Conservation (phyloP, 2,888 invertebrate genomes). For the Laspeyria flexula region DNA sequence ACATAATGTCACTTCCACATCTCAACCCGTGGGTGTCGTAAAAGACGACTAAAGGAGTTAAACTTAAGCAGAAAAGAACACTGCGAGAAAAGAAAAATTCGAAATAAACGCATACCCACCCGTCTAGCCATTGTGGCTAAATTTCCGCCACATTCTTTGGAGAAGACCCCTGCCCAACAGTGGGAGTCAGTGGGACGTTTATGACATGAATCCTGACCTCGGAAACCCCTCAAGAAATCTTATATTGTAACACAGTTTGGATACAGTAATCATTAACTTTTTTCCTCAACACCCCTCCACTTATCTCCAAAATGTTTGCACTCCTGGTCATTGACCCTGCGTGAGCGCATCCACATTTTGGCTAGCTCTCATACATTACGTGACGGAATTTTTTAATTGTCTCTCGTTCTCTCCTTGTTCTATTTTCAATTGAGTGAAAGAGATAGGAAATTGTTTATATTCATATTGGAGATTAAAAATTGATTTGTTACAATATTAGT, state of each 20-base stretch:
- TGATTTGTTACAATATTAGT: slow-evolving; percentile 36
- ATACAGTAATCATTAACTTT: background rate
- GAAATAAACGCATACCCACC: too few species aligned
- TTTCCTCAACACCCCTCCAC: slow-evolving; percentile 11
- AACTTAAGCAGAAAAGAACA: too few species aligned
- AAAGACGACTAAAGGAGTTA: too few species aligned
- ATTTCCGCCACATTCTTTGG: too few species aligned
- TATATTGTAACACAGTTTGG: background rate
- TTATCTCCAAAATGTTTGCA: slow-evolving; percentile 56
- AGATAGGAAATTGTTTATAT: slow-evolving; percentile 46
- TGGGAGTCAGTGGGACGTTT: too few species aligned
- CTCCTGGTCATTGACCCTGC: slow-evolving; percentile 57
- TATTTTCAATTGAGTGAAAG: slow-evolving; percentile 46
- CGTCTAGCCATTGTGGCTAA: too few species aligned
- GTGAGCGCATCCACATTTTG: slow-evolving; percentile 67
- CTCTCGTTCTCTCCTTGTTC: slow-evolving; percentile 55
- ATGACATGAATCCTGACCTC: slow-evolving; percentile 7
- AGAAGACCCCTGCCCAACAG: too few species aligned
- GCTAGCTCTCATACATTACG: slow-evolving; percentile 74
- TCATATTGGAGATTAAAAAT: slow-evolving; percentile 29
- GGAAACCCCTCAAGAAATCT: background rate
- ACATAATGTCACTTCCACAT: too few species aligned
- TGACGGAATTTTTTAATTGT: slow-evolving; percentile 77
- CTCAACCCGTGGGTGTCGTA: too few species aligned
- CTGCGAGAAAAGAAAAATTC: too few species aligned